These are phyloP conservation scores for Pempheris klunzingeri DNA, from an alignment of 2,797 vertebrate genomes.

Conservation along the genomic window DNA sequence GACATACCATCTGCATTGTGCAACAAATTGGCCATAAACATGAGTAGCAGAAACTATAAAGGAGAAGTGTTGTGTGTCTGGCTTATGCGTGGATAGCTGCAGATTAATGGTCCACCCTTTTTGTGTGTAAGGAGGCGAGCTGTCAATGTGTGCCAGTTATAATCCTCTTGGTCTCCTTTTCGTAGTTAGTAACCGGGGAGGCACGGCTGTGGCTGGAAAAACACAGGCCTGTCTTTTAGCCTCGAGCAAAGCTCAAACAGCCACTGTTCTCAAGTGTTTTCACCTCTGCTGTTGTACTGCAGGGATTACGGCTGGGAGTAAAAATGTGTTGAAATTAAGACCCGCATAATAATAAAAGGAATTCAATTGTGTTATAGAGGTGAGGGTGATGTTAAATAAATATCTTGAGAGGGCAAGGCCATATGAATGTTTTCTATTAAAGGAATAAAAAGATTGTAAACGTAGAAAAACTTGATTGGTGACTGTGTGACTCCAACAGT, in stretches of 20 bases:
- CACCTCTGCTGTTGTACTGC: constrained; percentile 48
- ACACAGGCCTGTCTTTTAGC: constrained; percentile 69
- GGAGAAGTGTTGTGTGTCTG: constrained; percentile 56
- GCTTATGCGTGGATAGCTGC: constrained; percentile 37
- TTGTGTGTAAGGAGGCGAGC: constrained; percentile 48
- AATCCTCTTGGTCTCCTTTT: constrained; percentile 70
- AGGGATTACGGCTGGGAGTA: constrained; percentile 29
- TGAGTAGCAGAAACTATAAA: constrained; percentile 38
- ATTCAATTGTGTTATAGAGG: neutral
- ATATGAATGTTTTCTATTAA: constrained; percentile 1
- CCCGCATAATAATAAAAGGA: neutral
- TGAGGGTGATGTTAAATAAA: neutral
- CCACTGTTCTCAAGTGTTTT: constrained; percentile 58
- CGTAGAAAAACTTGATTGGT: constrained; percentile 38
- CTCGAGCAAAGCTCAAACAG: constrained; percentile 60
- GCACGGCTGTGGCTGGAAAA: constrained; percentile 59
- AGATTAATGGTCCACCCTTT: constrained; percentile 58
- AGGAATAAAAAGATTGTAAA: constrained; percentile 8
- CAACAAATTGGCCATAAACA: constrained; percentile 57
- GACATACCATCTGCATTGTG: constrained; percentile 66
- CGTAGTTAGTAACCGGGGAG: constrained; percentile 52
- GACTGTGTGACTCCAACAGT: constrained; percentile 11
- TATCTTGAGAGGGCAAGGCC: neutral
- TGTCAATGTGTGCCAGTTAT: constrained; percentile 47
- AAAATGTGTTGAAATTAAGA: constrained; percentile 31